phyloP scores from a whole-genome alignment of 2,888 invertebrate genomes.

The Drosophila fulvimacula region DNA sequence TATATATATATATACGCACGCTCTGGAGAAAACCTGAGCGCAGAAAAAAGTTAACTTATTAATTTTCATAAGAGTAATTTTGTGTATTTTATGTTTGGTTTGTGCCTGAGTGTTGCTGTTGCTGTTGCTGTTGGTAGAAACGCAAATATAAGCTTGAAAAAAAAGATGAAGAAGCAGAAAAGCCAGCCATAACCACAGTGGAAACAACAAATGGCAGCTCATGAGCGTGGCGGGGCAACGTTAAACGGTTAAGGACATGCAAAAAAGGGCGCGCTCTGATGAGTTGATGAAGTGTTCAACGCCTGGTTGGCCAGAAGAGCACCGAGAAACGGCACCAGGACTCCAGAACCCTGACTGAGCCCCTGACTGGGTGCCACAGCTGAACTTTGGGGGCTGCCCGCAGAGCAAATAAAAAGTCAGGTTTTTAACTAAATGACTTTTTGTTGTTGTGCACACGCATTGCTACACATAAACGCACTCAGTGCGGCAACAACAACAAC shows the following conservation, averaged over 20 bases:
- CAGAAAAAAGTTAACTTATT: conserved; percentile 80
- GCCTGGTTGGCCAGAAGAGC: conserved; percentile 65
- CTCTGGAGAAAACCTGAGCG: conserved; percentile 54
- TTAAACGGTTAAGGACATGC: conserved; percentile 79
- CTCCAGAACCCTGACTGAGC: neutral
- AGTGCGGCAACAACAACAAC: conserved; percentile 48
- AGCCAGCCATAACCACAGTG: conserved; percentile 42
- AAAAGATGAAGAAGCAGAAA: conserved; percentile 12
- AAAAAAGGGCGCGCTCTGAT: conserved; percentile 80
- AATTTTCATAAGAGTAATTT: conserved; percentile 83
- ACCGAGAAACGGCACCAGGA: neutral
- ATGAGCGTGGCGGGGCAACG: conserved; percentile 60
- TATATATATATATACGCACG: conserved; percentile 4
- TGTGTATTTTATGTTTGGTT: conserved; percentile 78
- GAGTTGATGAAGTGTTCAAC: conserved; percentile 81
- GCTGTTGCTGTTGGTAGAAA: conserved; percentile 28
- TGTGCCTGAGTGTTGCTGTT: conserved; percentile 27
- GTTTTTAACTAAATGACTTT: conserved; percentile 82
- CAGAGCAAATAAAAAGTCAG: conserved; percentile 80
- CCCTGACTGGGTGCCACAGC: conserved; percentile 14
- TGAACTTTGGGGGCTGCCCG: conserved; percentile 67
- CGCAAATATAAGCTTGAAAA: conserved; percentile 33
- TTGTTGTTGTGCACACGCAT: conserved; percentile 81
- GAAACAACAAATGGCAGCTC: conserved; percentile 67
- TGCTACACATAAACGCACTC: conserved; percentile 81